phyloP scores from a whole-genome alignment of 1,140 invertebrate species.

The Sycophaga agraensis region DNA sequence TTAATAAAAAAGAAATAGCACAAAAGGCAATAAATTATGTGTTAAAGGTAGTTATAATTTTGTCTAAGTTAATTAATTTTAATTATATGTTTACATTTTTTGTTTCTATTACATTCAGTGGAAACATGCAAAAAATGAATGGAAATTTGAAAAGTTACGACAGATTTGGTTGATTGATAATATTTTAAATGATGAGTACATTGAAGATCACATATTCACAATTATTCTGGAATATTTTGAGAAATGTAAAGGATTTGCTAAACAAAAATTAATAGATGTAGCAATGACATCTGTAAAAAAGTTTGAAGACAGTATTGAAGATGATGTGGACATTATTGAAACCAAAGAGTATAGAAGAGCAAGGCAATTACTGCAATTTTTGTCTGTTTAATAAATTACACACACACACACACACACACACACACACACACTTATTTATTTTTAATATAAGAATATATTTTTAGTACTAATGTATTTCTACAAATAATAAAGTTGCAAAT shows the following conservation, averaged over 20 bases:
- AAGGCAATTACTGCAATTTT: slow-evolving; percentile 57
- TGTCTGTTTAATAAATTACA: slow-evolving; percentile 45
- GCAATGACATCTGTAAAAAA: slow-evolving; percentile 66
- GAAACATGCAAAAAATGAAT: slow-evolving; percentile 68
- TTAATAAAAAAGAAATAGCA: slow-evolving; percentile 34
- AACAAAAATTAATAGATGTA: slow-evolving; percentile 62
- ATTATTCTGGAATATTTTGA: slow-evolving; percentile 71
- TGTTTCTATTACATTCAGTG: slow-evolving; percentile 55
- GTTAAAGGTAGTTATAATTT: slow-evolving; percentile 38
- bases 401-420: no score
- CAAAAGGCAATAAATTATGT: slow-evolving; percentile 46
- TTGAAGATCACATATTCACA: slow-evolving; percentile 65
- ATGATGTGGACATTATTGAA: slow-evolving; percentile 47
- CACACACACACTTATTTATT: no score
- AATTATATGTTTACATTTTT: slow-evolving; percentile 8
- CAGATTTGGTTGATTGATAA: slow-evolving; percentile 75
- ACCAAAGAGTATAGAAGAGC: slow-evolving; percentile 58
- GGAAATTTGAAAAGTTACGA: slow-evolving; percentile 77
- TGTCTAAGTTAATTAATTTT: background rate
- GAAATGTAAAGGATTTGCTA: slow-evolving; percentile 66
- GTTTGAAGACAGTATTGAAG: slow-evolving; percentile 60
- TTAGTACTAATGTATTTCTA: slow-evolving; percentile 4
- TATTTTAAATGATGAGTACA: slow-evolving; percentile 62
- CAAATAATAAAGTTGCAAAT: background rate
- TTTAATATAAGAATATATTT: slow-evolving; percentile 15